Conservation (phyloP, 2,113 vertebrate species). For the Heptranchias perlo region DNA sequence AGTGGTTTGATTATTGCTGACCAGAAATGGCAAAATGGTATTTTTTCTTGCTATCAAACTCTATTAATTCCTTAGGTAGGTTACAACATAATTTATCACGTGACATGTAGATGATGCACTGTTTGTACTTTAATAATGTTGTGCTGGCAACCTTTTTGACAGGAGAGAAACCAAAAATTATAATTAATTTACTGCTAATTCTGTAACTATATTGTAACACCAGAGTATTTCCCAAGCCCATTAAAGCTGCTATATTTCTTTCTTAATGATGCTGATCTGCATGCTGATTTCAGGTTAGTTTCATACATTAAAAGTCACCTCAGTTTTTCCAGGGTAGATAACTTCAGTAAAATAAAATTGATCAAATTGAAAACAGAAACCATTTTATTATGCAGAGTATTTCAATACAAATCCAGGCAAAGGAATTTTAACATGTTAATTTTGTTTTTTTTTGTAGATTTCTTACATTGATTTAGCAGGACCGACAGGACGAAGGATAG, state of each 20-base stretch:
- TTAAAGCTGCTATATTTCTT: background rate
- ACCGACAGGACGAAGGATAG: constrained; percentile 55
- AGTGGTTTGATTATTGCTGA: constrained; percentile 99
- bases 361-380: background rate
- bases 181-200: constrained; percentile 14
- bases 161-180: background rate
- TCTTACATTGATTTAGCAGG: constrained; percentile 67
- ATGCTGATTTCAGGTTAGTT: constrained; percentile 9
- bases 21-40: constrained; percentile 93
- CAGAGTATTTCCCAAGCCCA: background rate
- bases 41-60: constrained; percentile 73
- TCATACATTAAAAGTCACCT: background rate
- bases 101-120: constrained; percentile 26
- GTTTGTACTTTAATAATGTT: constrained; percentile 32
- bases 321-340: background rate
- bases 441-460: constrained; percentile 59
- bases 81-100: constrained; percentile 65
- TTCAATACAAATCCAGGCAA: background rate
- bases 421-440: background rate
- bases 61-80: constrained; percentile 79
- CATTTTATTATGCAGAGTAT: background rate
- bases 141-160: constrained; percentile 23
- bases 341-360: background rate
- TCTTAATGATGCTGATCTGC: background rate
- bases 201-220: background rate